These are phyloP conservation scores for Meloidogyne hapla DNA, from an alignment of 1,140 invertebrate genomes.

Conservation along the genomic window DNA sequence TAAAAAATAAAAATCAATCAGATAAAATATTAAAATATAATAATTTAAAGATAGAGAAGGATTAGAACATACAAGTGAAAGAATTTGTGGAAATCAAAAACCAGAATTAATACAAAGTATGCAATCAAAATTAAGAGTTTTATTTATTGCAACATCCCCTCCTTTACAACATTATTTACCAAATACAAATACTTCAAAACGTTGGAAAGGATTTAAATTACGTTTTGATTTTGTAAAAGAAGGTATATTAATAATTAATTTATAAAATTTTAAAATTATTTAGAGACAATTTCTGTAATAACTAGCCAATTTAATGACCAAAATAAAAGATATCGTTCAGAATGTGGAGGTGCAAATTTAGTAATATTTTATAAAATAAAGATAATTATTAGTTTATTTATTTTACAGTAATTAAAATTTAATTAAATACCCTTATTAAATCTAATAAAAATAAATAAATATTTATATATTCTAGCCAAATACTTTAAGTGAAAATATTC, in stretches of 20 bases:
- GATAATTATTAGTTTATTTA: constrained; percentile 23
- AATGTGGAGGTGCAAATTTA: constrained; percentile 21
- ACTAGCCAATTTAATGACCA: constrained; percentile 15
- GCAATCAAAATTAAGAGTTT: constrained; percentile 21
- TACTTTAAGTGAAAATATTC: constrained; percentile 30
- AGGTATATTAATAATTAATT: constrained; percentile 31
- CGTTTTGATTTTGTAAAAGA: constrained; percentile 42
- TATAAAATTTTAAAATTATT: neutral
- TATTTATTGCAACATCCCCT: constrained; percentile 31
- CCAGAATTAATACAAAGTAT: constrained; percentile 31
- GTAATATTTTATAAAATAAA: neutral
- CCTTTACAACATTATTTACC: constrained; percentile 12
- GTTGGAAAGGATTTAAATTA: constrained; percentile 37
- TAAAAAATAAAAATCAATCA: neutral
- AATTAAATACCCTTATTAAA: too few relatives aligned
- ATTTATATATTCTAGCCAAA: constrained; percentile 30
- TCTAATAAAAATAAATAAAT: constrained; percentile 28
- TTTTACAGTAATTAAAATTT: too few relatives aligned
- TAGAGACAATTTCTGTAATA: constrained; percentile 28
- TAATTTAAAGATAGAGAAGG: constrained; percentile 38
- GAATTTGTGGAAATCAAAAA: constrained; percentile 36
- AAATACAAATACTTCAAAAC: constrained; percentile 5
- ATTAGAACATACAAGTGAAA: constrained; percentile 44
- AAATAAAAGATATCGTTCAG: neutral
- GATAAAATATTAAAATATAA: too few relatives aligned